Base-by-base conservation (phyloP, 2,797 vertebrate species). In the Myotis vivesi region DNA sequence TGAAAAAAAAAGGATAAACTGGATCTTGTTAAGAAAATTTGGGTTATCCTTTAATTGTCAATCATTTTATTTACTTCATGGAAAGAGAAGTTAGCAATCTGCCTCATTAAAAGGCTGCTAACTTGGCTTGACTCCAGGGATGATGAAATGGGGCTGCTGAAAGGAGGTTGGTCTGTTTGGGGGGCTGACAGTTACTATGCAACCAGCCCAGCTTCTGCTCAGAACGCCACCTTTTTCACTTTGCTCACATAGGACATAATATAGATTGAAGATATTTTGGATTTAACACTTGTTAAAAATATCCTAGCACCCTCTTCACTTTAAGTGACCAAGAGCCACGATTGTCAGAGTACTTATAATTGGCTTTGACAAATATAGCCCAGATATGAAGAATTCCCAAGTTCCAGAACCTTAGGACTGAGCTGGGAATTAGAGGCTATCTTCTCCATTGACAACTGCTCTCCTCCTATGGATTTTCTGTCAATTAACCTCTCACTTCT, bases 331-430 rank as follows among this genome's bases (percentile, higher is more conserved):
- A 69, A 46, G 23, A 92, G 23, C 57, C 19, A 49, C 79, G 22
- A 77, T 25, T 79, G 36, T 28, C 57, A 76, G 33, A 94, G 12
- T 25, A 83, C 57, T 95, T 79, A 49, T 68, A 92, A 89, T 36
- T 71, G 36, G 12, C 51, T 83, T 94, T 91, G 79, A 51, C 85
- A 94, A 94, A 79, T 36, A 84, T 33, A 83, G 44, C n/a, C 72
- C 33, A n/a, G 1, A 12, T 15, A 55, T 88, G 69, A 93, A 71
- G 44, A 82, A 88, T 79, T 92, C 36, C n/a, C 13, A 75, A 92
- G 64, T 83, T 83, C 41, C 0, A 66, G n/a, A 71, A 23, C 64
- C 23, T 71, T 53, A 72, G 51, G 53, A 57, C 25, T 81, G 55
- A 80, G n/a, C 69, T 75, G 23, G 73, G 12, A 51, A 92, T 66